Percentiles rank a stretch among this genome's conserved stretches.
phyloP scores from a whole-genome alignment of 2,113 vertebrate genomes.

The Oncorhynchus clarkii region DNA sequence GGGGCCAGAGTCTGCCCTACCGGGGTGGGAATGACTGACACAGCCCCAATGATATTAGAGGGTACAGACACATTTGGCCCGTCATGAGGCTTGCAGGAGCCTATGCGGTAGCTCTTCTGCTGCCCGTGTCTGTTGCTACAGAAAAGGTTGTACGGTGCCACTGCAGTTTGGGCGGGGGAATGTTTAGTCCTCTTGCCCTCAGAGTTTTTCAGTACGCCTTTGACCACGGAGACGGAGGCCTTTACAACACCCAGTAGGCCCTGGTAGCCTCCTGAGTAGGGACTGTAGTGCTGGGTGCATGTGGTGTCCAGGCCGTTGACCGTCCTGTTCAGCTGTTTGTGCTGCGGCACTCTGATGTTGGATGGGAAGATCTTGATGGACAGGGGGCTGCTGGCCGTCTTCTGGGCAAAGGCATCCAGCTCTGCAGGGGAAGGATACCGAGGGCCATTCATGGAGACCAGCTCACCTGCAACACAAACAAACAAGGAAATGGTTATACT shows the following conservation, averaged over 20 bases:
- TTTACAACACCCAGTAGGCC: slow-evolving; percentile 87
- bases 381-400: slow-evolving; percentile 88
- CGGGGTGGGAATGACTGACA: slow-evolving; percentile 71
- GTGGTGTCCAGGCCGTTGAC: slow-evolving; percentile 94
- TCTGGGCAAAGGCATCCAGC: slow-evolving; percentile 95
- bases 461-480: slow-evolving; percentile 73
- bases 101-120: slow-evolving; percentile 75
- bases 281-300: slow-evolving; percentile 79
- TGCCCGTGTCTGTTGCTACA: slow-evolving; percentile 80
- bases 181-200: slow-evolving; percentile 93
- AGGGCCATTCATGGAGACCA: slow-evolving; percentile 74
- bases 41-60: slow-evolving; percentile 74
- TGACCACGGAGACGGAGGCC: slow-evolving; percentile 69
- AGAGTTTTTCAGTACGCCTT: slow-evolving; percentile 83
- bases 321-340: slow-evolving; percentile 93
- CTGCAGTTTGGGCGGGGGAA: slow-evolving; percentile 79
- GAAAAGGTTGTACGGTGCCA: slow-evolving; percentile 81
- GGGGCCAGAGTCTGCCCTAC: slow-evolving; percentile 75
- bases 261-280: slow-evolving; percentile 82
- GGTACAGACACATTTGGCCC: slow-evolving; percentile 72
- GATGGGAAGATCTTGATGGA: slow-evolving; percentile 97
- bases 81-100: slow-evolving; percentile 81
- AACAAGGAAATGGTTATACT: slow-evolving; percentile 7
- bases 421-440: slow-evolving; percentile 93
- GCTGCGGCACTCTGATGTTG: slow-evolving; percentile 93